These are phyloP conservation scores for Mus spicilegus DNA, from an alignment of 2,113 vertebrate species.

Conservation along the genomic window DNA sequence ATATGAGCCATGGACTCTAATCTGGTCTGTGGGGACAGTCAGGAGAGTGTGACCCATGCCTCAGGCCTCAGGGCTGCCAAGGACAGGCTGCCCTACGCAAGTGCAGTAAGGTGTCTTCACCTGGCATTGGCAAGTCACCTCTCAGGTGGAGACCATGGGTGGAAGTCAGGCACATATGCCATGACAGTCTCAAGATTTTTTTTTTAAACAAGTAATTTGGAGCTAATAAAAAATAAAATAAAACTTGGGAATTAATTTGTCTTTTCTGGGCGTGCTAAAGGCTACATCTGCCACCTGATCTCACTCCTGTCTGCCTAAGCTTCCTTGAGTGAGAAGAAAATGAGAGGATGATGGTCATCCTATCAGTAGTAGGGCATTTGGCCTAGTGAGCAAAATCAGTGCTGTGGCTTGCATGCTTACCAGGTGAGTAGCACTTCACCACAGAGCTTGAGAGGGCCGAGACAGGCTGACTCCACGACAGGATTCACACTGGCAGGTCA, in stretches of 20 bases:
- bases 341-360: not conserved
- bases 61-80: not conserved
- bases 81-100: not conserved
- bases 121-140: not conserved
- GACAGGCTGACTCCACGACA: no score
- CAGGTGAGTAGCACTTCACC: not conserved
- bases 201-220: constrained; percentile 24
- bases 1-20: accelerated
- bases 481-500: no score
- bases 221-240: not conserved
- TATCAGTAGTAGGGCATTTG: no score
- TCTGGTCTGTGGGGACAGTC: not conserved
- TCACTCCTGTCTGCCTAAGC: not conserved
- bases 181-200: not conserved
- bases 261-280: not conserved
- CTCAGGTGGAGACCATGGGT: not conserved
- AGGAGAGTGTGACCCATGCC: not conserved
- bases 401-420: no score
- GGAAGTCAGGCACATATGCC: not conserved
- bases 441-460: no score
- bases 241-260: not conserved
- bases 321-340: not conserved
- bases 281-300: not conserved
- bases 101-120: not conserved
- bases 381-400: not conserved